Conservation (phyloP, 2,888 invertebrate genomes). For the Parapristionchus giblindavisi region DNA sequence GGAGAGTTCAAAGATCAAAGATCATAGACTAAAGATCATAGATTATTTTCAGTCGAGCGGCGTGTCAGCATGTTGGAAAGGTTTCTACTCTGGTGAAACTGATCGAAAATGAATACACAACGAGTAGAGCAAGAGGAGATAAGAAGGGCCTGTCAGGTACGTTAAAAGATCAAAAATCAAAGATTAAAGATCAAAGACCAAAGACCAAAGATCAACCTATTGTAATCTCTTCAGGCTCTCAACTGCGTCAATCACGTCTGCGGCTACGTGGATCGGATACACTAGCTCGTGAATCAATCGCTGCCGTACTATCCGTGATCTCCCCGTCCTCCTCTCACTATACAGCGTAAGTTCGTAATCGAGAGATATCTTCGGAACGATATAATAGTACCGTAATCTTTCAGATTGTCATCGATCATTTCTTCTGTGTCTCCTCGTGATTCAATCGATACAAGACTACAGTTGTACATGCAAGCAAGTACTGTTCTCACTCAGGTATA, state of each 20-base stretch:
- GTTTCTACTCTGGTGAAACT: slow-evolving; percentile 21
- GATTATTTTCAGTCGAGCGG: not conserved
- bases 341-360: too few relatives aligned
- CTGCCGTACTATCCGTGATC: too few relatives aligned
- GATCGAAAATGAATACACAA: slow-evolving; percentile 26
- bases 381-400: not conserved
- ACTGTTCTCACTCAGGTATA: slow-evolving; percentile 13
- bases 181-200: too few relatives aligned
- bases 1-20: too few relatives aligned
- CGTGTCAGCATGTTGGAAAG: slow-evolving; percentile 15
- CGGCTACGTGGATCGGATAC: slow-evolving; percentile 53
- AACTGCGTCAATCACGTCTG: slow-evolving; percentile 50
- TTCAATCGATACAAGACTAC: slow-evolving; percentile 50
- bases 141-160: slow-evolving; percentile 15
- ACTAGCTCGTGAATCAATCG: slow-evolving; percentile 50
- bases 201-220: too few relatives aligned
- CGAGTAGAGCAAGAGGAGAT: slow-evolving; percentile 12
- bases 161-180: too few relatives aligned
- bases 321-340: too few relatives aligned
- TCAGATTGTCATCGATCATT: slow-evolving; percentile 32
- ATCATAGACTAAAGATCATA: too few relatives aligned
- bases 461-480: slow-evolving; percentile 44
- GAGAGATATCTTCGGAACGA: not conserved
- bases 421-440: slow-evolving; percentile 46
- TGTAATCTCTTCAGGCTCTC: slow-evolving; percentile 27